Conservation (phyloP, 2,113 vertebrate genomes). For the Callocephalon fimbriatum region DNA sequence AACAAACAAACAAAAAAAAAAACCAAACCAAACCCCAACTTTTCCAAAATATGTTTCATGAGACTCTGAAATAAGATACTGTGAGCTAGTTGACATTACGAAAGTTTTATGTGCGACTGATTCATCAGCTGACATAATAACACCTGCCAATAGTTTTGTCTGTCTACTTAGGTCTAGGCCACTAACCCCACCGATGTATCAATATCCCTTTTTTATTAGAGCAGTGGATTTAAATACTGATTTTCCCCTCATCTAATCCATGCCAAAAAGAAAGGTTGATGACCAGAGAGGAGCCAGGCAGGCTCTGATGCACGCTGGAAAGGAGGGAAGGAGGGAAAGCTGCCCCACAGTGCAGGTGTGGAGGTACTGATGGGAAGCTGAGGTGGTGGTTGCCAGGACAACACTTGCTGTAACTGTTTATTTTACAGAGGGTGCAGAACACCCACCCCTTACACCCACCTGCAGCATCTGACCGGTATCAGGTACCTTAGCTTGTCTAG, state of each 20-base stretch:
- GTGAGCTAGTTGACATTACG: not conserved
- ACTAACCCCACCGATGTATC: not conserved
- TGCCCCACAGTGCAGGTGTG: rapidly evolving
- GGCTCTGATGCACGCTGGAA: rapidly evolving
- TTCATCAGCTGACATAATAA: not conserved
- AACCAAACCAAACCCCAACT: not conserved
- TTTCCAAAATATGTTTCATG: not conserved
- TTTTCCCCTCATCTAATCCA: not conserved
- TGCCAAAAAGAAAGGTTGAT: not conserved
- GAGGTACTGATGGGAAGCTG: rapidly evolving
- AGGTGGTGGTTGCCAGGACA: rapidly evolving
- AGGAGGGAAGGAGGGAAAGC: not conserved
- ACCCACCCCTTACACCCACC: not conserved
- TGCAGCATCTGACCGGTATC: not conserved
- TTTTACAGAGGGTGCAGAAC: not conserved
- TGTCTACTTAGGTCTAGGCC: not conserved
- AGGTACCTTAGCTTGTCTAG: rapidly evolving
- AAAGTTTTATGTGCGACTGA: not conserved
- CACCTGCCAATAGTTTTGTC: not conserved
- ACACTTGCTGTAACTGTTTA: not conserved
- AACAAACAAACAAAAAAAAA: not conserved
- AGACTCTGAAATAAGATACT: not conserved
- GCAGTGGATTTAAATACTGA: rapidly evolving
- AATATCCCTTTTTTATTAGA: not conserved
- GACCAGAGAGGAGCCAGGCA: not conserved